Evolutionary conservation across 2,113 vertebrate genomes (phyloP).

Genomic region (Murina feae): DNA sequence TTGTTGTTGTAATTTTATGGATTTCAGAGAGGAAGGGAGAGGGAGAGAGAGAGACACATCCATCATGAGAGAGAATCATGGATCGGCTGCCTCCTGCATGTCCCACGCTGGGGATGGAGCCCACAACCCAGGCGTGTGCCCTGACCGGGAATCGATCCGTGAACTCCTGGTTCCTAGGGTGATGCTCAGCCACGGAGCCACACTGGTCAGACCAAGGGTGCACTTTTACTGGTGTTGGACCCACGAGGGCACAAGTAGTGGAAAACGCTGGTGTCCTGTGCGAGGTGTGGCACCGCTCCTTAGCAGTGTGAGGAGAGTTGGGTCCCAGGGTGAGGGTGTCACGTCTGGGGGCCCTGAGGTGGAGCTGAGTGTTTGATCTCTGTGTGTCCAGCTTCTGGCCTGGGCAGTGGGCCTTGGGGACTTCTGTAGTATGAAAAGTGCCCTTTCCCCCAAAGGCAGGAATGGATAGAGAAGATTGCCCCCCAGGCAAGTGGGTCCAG

Average conservation of each 20-base stretch:
- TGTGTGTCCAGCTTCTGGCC: not conserved
- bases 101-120: too few relatives aligned
- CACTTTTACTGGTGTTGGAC: not conserved
- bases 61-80: too few relatives aligned
- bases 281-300: not conserved
- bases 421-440: not conserved
- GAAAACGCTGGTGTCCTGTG: not conserved
- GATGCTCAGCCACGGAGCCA: too few relatives aligned
- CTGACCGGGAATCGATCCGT: too few relatives aligned
- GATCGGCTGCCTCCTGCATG: too few relatives aligned
- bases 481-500: not conserved
- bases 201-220: not conserved
- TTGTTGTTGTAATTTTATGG: too few relatives aligned
- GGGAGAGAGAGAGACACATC: too few relatives aligned
- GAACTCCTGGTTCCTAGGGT: too few relatives aligned
- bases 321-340: not conserved
- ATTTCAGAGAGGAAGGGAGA: too few relatives aligned
- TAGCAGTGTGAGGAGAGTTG: rapidly evolving
- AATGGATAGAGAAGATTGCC: not conserved
- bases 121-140: too few relatives aligned
- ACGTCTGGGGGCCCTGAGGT: not conserved
- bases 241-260: not conserved
- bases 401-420: not conserved
- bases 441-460: not conserved
- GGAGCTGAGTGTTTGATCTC: not conserved